These are phyloP conservation scores for Xanthorhoe designata DNA, from an alignment of 2,888 invertebrate species.

Conservation along the genomic window DNA sequence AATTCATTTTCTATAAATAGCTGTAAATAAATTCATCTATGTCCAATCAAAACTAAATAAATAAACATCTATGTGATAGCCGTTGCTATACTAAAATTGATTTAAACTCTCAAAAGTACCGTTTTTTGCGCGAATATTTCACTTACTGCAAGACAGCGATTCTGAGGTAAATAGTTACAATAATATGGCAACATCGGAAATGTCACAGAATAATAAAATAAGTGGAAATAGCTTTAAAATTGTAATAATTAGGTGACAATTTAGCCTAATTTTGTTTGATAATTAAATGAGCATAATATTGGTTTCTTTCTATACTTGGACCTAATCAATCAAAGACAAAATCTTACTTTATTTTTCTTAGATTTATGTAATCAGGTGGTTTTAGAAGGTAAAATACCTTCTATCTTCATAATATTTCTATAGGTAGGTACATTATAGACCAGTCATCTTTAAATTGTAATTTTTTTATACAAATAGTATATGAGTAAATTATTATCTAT, in stretches of 20 bases:
- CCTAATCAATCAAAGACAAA: too few relatives aligned
- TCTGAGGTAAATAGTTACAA: constrained; percentile 78
- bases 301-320: too few relatives aligned
- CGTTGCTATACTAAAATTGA: constrained; percentile 33
- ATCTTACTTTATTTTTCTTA: too few relatives aligned
- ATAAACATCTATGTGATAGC: constrained; percentile 29
- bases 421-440: too few relatives aligned
- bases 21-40: constrained; percentile 71
- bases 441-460: too few relatives aligned
- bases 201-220: constrained; percentile 45
- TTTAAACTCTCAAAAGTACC: constrained; percentile 40
- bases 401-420: too few relatives aligned
- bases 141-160: constrained; percentile 57
- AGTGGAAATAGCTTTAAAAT: constrained; percentile 10
- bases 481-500: too few relatives aligned
- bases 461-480: too few relatives aligned
- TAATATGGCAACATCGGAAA: constrained; percentile 80
- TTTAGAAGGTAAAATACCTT: too few relatives aligned
- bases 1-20: constrained; percentile 45
- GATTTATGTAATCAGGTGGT: too few relatives aligned
- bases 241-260: neutral
- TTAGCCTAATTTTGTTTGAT: neutral
- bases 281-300: too few relatives aligned
- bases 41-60: constrained; percentile 62
- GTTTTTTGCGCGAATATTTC: constrained; percentile 35